A percentile compares a stretch with the other conserved stretches of the same genome.
Conservation (phyloP, 1,140 invertebrate genomes). For the Drosophila sp. region DNA sequence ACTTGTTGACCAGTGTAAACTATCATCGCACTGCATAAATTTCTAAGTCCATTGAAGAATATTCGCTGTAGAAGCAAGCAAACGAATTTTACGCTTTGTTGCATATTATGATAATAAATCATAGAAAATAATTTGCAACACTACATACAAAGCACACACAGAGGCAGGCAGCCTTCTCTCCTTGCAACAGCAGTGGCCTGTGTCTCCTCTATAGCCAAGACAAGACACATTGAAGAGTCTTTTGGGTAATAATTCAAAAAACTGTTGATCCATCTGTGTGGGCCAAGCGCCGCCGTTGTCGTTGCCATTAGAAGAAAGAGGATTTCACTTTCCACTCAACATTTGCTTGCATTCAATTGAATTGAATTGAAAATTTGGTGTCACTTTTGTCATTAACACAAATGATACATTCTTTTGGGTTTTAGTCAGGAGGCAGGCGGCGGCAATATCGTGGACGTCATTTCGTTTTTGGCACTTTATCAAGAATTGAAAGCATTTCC, state of each 20-base stretch:
- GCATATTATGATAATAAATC: conserved; percentile 77
- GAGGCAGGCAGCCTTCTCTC: conserved; percentile 16
- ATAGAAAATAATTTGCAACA: conserved; percentile 70
- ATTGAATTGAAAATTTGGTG: conserved; percentile 56
- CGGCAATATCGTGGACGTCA: conserved; percentile 58
- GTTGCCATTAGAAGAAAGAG: conserved; percentile 13
- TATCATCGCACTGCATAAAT: conserved; percentile 28
- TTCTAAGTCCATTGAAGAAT: conserved; percentile 45
- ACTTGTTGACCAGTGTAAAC: conserved; percentile 52
- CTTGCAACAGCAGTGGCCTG: conserved; percentile 25
- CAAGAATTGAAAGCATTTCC: conserved; percentile 40
- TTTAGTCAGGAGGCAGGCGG: conserved; percentile 49
- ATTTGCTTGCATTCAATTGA: conserved; percentile 24
- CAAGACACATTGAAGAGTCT: conserved; percentile 46
- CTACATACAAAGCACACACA: conserved; percentile 42
- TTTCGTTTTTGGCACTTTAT: conserved; percentile 53
- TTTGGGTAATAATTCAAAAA: conserved; percentile 66
- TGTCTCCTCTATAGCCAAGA: conserved; percentile 2
- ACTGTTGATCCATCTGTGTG: conserved; percentile 20
- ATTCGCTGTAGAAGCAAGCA: conserved; percentile 43
- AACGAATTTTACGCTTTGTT: conserved; percentile 79
- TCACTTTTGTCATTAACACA: conserved; percentile 75
- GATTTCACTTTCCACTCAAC: conserved; percentile 4
- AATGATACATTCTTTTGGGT: conserved; percentile 62
- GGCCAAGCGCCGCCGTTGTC: conserved; percentile 17